phyloP scores from a whole-genome alignment of 2,888 invertebrate genomes.

The Sepiola atlantica region DNA sequence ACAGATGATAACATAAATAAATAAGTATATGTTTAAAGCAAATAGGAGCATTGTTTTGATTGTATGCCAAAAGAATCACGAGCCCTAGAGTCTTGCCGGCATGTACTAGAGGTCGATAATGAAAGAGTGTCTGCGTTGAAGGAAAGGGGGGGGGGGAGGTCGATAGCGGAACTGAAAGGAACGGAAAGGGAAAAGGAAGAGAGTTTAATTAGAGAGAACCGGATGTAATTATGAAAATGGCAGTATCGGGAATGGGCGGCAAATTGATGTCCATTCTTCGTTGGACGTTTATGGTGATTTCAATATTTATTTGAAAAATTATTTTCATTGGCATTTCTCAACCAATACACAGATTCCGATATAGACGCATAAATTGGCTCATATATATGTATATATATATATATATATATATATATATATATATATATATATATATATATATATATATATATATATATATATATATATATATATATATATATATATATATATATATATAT shows the following conservation, averaged over 20 bases:
- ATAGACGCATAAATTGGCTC: too few relatives aligned
- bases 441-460: not conserved
- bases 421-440: too few relatives aligned
- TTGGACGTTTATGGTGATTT: constrained; percentile 6
- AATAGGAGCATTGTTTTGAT: not conserved
- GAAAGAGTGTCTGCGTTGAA: too few relatives aligned
- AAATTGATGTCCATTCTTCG: not conserved
- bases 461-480: not conserved
- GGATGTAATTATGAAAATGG: constrained; percentile 19
- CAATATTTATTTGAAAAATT: constrained; percentile 2
- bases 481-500: not conserved
- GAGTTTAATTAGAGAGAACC: not conserved
- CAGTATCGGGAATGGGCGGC: not conserved
- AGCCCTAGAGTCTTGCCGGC: not conserved
- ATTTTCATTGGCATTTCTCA: not conserved
- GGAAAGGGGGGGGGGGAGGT: too few relatives aligned
- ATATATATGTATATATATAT: too few relatives aligned
- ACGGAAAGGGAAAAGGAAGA: not conserved
- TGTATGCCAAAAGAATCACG: not conserved
- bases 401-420: too few relatives aligned
- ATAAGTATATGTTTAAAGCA: not conserved
- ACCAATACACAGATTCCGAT: not conserved
- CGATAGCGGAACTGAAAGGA: too few relatives aligned
- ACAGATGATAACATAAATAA: too few relatives aligned
- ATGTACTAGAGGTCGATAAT: too few relatives aligned